A percentile compares a stretch with the other conserved stretches of the same genome.
Conservation (phyloP, 2,888 invertebrate species). For the Troglohyphantes excavatus region DNA sequence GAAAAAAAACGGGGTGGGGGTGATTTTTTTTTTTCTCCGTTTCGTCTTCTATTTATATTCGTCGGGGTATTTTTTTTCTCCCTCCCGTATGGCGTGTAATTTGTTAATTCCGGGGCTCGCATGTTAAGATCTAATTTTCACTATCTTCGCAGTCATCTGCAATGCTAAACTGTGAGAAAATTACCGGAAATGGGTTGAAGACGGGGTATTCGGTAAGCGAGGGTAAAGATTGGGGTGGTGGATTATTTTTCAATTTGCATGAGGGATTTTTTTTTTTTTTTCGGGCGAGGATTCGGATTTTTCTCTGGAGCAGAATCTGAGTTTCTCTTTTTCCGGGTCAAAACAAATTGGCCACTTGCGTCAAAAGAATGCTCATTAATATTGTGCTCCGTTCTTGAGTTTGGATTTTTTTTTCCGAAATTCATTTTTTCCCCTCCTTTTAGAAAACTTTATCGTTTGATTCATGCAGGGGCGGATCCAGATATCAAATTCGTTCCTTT, state of each 20-base stretch:
- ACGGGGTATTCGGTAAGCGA: constrained; percentile 21
- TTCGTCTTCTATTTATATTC: constrained; percentile 38
- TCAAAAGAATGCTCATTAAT: constrained; percentile 57
- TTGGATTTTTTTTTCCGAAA: constrained; percentile 10
- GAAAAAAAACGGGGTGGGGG: constrained; percentile 32
- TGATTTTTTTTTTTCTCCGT: constrained; percentile 23
- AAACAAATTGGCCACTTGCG: constrained; percentile 16
- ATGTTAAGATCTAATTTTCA: constrained; percentile 76
- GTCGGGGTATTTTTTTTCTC: constrained; percentile 12
- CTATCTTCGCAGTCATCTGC: constrained; percentile 61
- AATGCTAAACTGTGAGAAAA: constrained; percentile 68
- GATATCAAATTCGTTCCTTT: too few species aligned
- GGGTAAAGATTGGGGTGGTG: constrained; percentile 45
- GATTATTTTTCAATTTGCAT: constrained; percentile 75
- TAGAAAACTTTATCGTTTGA: too few species aligned
- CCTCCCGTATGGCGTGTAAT: constrained; percentile 47
- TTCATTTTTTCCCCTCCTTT: not conserved
- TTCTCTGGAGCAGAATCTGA: constrained; percentile 14
- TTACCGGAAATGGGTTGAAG: constrained; percentile 58
- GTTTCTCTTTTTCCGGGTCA: constrained; percentile 22
- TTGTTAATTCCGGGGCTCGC: constrained; percentile 70
- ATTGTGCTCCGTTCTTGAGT: not conserved
- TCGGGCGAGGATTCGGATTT: constrained; percentile 57
- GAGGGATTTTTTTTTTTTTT: constrained; percentile 14
- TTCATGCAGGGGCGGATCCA: too few species aligned